Evolutionary conservation across 2,113 vertebrate genomes (phyloP), one percentile per base, ranked within the genome.

Genomic region (Laticauda colubrina): DNA sequence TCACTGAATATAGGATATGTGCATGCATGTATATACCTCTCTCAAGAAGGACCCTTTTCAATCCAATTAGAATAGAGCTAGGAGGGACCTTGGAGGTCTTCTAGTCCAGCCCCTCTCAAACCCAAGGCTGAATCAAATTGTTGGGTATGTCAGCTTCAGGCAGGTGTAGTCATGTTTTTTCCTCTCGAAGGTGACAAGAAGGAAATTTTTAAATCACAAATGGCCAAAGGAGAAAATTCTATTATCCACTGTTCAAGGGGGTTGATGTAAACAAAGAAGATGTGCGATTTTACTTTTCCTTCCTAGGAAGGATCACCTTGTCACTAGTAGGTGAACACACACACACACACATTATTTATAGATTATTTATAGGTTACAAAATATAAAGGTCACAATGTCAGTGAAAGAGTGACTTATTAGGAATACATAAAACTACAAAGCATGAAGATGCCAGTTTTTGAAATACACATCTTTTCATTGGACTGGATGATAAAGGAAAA

Each of bases 401-500:
- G 11, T 39, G 34, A 34, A 81, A 20, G 75, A 81, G 39, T 81
- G 75, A 81, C 34, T 59, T 89, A 59, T 89, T 43, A 56, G 18
- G 18, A 43, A 43, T 23, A 43, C 5, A 55, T 56, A 89, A 57
- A 39, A 23, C 56, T 89, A 89, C 88, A 89, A 89, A 39, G 55
- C 55, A 57, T 81, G 75, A 81, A 39, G 34, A 43, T 89, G 39
- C 55, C 11, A 57, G 9, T 56, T 89, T 59, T 26, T 26, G 88
- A 89, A 24, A 24, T 43, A 57, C 21, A 39, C 23, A 24, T 24
- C 34, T 59, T 54, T 57, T 89, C 7, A 21, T 57, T 59, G 9
- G n/a, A 59, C 34, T 90, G 61, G 64, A 92, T 92, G 51, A 54
- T 54, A 51, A 88, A 88, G 51, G 26, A 54, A 88, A 88, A 88